These are phyloP conservation scores for Dreissena rostriformis DNA, from an alignment of 1,140 invertebrate genomes.

Conservation along the genomic window DNA sequence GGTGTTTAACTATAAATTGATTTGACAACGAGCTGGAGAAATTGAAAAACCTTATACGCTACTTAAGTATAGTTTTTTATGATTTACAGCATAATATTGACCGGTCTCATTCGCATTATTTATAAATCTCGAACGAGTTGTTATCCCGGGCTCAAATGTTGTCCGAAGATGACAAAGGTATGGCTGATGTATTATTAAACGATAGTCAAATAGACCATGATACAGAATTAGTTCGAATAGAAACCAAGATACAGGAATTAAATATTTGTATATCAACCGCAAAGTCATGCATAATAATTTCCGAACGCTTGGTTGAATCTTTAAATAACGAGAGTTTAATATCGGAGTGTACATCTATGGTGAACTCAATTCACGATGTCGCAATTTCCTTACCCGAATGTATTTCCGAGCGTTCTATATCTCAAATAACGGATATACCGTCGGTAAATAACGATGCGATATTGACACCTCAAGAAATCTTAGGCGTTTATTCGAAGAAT, in stretches of 20 bases:
- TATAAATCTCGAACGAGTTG: conserved; percentile 19
- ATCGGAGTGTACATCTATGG: conserved; percentile 1
- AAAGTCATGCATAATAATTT: conserved; percentile 11
- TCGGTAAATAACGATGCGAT: neutral
- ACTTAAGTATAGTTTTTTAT: conserved; percentile 15
- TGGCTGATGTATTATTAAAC: neutral
- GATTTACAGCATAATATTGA: conserved; percentile 44
- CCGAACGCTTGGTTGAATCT: conserved; percentile 22
- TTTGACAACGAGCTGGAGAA: neutral
- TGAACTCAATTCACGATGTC: neutral
- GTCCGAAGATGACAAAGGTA: conserved; percentile 9
- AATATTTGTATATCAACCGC: conserved; percentile 38
- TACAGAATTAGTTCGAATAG: neutral
- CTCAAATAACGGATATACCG: conserved; percentile 14
- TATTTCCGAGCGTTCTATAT: conserved; percentile 24
- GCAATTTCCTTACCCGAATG: conserved; percentile 4
- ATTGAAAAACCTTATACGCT: conserved; percentile 34
- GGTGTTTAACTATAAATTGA: conserved; percentile 3
- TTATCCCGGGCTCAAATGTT: neutral
- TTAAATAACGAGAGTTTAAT: conserved; percentile 17
- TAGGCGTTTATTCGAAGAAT: conserved; percentile 32
- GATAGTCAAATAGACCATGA: conserved; percentile 34
- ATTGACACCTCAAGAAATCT: conserved; percentile 20
- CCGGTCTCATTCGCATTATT: conserved; percentile 3
- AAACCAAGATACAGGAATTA: conserved; percentile 36